Evolutionary conservation across 2,113 vertebrate genomes (phyloP).

Genomic region (Calidris pugnax): DNA sequence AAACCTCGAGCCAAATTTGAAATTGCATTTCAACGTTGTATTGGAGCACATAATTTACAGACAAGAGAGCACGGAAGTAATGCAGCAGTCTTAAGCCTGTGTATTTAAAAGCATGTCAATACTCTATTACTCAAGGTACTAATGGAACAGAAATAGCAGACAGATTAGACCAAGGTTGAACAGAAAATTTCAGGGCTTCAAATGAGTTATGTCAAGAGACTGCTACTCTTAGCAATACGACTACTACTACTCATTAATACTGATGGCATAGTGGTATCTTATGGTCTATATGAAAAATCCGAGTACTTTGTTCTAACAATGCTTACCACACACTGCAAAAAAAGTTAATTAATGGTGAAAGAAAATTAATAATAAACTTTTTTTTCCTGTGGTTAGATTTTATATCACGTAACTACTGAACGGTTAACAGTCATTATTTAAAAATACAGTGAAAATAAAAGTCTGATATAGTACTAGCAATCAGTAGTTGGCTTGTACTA

Average conservation of each 20-base stretch:
- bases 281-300: background rate
- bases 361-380: background rate
- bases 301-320: background rate
- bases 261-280: background rate
- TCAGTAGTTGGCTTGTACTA: background rate
- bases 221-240: background rate
- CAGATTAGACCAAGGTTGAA: background rate
- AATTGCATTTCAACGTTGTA: background rate
- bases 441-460: background rate
- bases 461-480: background rate
- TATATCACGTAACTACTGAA: background rate
- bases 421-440: background rate
- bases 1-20: background rate
- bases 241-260: background rate
- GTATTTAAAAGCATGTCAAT: background rate
- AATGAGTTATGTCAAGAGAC: background rate
- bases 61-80: background rate
- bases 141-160: background rate
- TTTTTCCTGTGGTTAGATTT: background rate
- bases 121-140: background rate
- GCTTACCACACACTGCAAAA: background rate
- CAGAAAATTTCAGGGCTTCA: background rate
- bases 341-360: background rate
- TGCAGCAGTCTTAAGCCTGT: rapidly evolving
- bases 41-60: background rate